Evolutionary conservation across 1,140 invertebrate species (phyloP), one percentile per base, ranked within the genome.

Genomic region (Conus betulinus): DNA sequence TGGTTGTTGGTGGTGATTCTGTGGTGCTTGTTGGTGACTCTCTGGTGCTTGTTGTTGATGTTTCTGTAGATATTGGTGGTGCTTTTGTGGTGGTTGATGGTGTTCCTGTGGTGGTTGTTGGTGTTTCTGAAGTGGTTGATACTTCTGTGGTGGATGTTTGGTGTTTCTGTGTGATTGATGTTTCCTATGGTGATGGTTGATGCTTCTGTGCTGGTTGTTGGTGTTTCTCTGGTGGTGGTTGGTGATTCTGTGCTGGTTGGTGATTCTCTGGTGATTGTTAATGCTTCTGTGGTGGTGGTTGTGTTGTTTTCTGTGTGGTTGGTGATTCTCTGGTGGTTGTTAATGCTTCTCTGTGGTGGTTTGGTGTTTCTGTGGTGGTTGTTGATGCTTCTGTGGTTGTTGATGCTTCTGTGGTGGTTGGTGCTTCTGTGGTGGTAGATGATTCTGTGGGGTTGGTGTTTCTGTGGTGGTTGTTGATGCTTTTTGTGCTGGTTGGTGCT

Each of bases 11-110:
- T n/a, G n/a, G n/a, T n/a, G n/a, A n/a, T n/a, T n/a, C n/a, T n/a
- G n/a, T n/a, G n/a, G n/a, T n/a, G n/a, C n/a, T n/a, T n/a, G n/a
- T n/a, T n/a, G n/a, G n/a, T n/a, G n/a, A n/a, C n/a, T n/a, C n/a
- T n/a, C n/a, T n/a, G n/a, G n/a, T n/a, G n/a, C n/a, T n/a, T n/a
- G n/a, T n/a, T n/a, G n/a, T n/a, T n/a, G n/a, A n/a, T n/a, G n/a
- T n/a, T n/a, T n/a, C n/a, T n/a, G n/a, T n/a, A n/a, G n/a, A n/a
- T n/a, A n/a, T n/a, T n/a, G n/a, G n/a, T n/a, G n/a, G n/a, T n/a
- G n/a, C n/a, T n/a, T n/a, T n/a, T n/a, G 84, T 78, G 55, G 76
- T 23, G 3, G 88, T 78, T n/a, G 51, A n/a, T 81, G 60, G 76
- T 55, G 83, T 51, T 39, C 39, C 17, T 78, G 76, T 78, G 20